These are phyloP conservation scores for Tympanuchus pallidicinctus DNA, from an alignment of 2,113 vertebrate genomes.

Conservation along the genomic window DNA sequence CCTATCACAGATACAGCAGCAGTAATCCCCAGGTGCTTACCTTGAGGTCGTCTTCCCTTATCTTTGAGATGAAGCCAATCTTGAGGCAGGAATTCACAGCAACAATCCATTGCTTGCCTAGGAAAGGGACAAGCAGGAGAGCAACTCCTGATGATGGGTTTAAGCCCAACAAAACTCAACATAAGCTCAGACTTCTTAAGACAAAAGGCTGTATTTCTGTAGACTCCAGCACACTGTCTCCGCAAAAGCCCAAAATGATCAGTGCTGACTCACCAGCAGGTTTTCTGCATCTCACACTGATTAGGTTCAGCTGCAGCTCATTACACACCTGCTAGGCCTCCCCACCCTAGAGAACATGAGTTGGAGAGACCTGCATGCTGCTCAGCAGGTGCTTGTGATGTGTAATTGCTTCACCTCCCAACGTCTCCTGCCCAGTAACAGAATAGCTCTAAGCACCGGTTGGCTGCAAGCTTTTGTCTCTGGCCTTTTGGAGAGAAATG, in stretches of 20 bases:
- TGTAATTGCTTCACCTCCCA: neutral
- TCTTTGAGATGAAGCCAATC: neutral
- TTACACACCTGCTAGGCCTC: neutral
- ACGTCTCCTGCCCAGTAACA: neutral
- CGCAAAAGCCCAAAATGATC: neutral
- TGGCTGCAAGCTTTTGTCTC: rapidly evolving
- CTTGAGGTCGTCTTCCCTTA: neutral
- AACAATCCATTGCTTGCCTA: neutral
- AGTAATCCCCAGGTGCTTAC: neutral
- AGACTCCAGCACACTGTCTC: neutral
- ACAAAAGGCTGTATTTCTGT: neutral
- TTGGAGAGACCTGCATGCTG: rapidly evolving
- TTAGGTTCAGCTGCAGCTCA: neutral
- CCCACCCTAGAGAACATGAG: neutral
- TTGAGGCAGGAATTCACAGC: neutral
- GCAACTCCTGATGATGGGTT: neutral
- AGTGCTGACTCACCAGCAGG: neutral
- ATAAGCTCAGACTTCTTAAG: neutral
- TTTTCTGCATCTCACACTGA: neutral
- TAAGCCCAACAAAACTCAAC: neutral
- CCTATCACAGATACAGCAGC: neutral
- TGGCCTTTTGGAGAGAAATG: neutral
- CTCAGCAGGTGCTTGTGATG: neutral
- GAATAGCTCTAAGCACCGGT: neutral
- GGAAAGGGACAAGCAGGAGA: rapidly evolving